These are phyloP conservation scores for Pandemis heparana DNA, from an alignment of 2,888 invertebrate genomes.

Conservation along the genomic window DNA sequence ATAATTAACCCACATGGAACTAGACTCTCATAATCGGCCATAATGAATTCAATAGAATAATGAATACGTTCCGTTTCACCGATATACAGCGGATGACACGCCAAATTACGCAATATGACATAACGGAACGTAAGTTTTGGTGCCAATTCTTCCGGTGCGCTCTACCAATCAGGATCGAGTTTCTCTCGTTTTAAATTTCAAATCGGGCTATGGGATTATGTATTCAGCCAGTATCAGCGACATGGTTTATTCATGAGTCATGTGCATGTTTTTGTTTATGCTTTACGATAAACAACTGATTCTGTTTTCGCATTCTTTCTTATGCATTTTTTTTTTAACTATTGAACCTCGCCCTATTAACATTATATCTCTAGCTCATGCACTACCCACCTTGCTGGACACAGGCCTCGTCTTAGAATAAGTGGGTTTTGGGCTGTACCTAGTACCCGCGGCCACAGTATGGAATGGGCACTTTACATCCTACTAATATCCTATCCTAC, in stretches of 20 bases:
- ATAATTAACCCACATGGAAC: constrained; percentile 34
- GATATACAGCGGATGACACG: constrained; percentile 45
- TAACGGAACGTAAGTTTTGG: constrained; percentile 48
- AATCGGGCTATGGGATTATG: constrained; percentile 32
- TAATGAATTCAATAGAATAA: constrained; percentile 35
- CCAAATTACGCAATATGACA: constrained; percentile 50
- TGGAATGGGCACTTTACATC: no score
- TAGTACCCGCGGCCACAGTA: no score
- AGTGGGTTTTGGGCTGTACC: no score
- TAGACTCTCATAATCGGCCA: constrained; percentile 26
- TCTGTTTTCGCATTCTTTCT: no score
- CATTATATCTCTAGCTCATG: no score
- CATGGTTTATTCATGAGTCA: constrained; percentile 17
- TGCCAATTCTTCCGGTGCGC: constrained; percentile 49
- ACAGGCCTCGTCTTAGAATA: no score
- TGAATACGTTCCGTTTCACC: constrained; percentile 30
- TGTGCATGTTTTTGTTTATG: constrained; percentile 36
- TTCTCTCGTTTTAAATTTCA: constrained; percentile 42
- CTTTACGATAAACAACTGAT: constrained; percentile 12
- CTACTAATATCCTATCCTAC: no score
- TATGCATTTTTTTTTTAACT: no score
- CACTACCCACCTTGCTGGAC: no score
- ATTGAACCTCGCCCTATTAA: no score
- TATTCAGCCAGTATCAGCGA: constrained; percentile 23
- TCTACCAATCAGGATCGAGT: constrained; percentile 34